phyloP scores from a whole-genome alignment of 2,888 invertebrate genomes.

The Drosophila rellima region DNA sequence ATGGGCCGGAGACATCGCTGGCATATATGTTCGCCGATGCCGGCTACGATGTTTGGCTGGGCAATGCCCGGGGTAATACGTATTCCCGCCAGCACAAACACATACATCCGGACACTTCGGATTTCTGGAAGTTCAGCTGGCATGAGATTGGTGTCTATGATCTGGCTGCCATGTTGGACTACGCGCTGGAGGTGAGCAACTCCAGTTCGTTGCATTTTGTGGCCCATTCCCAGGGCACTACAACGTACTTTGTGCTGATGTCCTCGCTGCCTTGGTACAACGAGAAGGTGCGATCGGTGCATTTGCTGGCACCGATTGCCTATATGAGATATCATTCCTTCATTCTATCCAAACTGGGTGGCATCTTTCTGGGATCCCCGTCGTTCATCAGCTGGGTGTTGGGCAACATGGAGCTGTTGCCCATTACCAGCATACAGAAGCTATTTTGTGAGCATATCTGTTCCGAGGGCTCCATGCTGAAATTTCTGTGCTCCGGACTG shows the following conservation, averaged over 20 bases:
- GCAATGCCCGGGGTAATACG: constrained; percentile 90
- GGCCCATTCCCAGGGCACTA: constrained; percentile 90
- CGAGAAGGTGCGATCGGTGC: constrained; percentile 89
- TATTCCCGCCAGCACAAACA: constrained; percentile 87
- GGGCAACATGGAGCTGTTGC: constrained; percentile 88
- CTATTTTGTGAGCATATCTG: constrained; percentile 87
- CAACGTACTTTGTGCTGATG: constrained; percentile 91
- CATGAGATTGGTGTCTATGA: constrained; percentile 91
- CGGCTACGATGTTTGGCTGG: constrained; percentile 93
- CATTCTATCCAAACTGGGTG: constrained; percentile 85
- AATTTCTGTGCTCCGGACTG: constrained; percentile 80
- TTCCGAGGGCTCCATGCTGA: constrained; percentile 86
- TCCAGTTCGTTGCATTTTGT: constrained; percentile 89
- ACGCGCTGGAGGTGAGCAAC: constrained; percentile 87
- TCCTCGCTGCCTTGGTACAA: constrained; percentile 90
- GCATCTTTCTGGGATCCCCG: constrained; percentile 84
- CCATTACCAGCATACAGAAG: constrained; percentile 85
- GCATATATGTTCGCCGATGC: constrained; percentile 87
- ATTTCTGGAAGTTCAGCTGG: constrained; percentile 90
- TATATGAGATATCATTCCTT: constrained; percentile 87
- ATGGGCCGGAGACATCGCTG: constrained; percentile 88
- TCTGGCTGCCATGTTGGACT: constrained; percentile 93
- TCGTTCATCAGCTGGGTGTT: constrained; percentile 79
- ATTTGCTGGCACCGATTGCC: constrained; percentile 90
- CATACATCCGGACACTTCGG: constrained; percentile 86